A percentile compares a stretch with the other conserved stretches of the same genome.
Evolutionary conservation across 2,113 vertebrate genomes (phyloP).

Genomic region (Triplophysa dalaica): DNA sequence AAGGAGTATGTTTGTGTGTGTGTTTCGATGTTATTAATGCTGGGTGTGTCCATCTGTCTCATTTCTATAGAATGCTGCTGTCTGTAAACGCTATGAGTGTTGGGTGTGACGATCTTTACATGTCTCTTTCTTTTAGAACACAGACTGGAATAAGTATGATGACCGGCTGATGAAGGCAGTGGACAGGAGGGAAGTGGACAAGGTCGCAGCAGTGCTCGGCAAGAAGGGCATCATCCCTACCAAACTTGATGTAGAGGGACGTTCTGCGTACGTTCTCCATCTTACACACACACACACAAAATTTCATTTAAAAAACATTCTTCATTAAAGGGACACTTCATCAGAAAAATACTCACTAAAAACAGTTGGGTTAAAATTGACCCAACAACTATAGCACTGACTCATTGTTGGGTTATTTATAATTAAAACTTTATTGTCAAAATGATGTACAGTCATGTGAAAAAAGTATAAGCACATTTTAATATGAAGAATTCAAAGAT

Average conservation of each 20-base stretch:
- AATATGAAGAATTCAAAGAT: no score
- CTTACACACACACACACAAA: no score
- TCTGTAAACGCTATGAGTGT: constrained; percentile 5
- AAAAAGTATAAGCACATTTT: no score
- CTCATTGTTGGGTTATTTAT: no score
- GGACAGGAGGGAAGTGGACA: constrained; percentile 92
- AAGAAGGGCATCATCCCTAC: constrained; percentile 91
- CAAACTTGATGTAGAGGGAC: constrained; percentile 92
- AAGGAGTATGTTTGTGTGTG: neutral
- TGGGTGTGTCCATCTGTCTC: neutral
- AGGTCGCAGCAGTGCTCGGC: constrained; percentile 86
- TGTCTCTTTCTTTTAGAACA: constrained; percentile 69
- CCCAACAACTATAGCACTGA: no score
- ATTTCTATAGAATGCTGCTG: constrained; percentile 65
- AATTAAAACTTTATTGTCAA: no score
- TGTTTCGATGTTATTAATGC: constrained; percentile 4
- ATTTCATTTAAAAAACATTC: no score
- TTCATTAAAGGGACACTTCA: no score
- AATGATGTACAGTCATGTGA: no score
- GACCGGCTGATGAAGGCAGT: constrained; percentile 97
- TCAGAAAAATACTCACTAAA: no score
- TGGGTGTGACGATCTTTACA: constrained; percentile 19
- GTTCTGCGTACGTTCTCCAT: constrained; percentile 87
- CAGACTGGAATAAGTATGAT: constrained; percentile 98
- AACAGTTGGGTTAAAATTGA: no score